Conservation (phyloP, 2,113 vertebrate species). For the Actenoides lindsayi region DNA sequence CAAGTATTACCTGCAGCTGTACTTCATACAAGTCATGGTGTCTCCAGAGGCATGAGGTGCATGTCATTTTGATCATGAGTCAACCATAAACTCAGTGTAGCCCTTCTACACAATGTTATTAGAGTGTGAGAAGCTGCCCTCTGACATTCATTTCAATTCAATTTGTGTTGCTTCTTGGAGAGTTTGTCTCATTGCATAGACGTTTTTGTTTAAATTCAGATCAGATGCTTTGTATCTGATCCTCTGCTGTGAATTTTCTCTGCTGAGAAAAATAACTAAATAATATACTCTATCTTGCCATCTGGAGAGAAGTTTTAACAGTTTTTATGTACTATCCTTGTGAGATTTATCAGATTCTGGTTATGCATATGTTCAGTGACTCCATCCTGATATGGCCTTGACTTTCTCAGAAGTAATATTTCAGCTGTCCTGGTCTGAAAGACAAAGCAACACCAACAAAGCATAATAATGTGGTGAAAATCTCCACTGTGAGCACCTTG, state of each 20-base stretch:
- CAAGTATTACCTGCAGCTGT: constrained; percentile 21
- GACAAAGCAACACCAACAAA: neutral
- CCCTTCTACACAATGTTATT: neutral
- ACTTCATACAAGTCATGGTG: neutral
- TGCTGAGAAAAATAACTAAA: neutral
- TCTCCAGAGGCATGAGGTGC: neutral
- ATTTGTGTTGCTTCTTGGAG: neutral
- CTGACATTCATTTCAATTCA: neutral
- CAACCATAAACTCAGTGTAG: neutral
- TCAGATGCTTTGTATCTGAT: neutral
- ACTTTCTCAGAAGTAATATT: neutral
- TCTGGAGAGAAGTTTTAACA: neutral
- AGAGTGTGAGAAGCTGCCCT: neutral
- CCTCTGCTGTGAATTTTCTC: neutral
- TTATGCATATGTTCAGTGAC: neutral
- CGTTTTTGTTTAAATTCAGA: neutral
- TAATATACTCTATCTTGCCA: neutral
- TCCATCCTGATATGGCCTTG: constrained; percentile 5
- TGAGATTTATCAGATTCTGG: neutral
- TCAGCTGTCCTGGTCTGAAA: neutral
- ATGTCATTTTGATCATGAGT: neutral
- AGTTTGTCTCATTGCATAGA: neutral
- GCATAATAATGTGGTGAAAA: neutral
- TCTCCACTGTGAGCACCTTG: neutral
- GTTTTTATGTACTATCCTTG: constrained; percentile 8